phyloP scores from a whole-genome alignment of 2,888 invertebrate species.

The Leptarthrus brevirostris region DNA sequence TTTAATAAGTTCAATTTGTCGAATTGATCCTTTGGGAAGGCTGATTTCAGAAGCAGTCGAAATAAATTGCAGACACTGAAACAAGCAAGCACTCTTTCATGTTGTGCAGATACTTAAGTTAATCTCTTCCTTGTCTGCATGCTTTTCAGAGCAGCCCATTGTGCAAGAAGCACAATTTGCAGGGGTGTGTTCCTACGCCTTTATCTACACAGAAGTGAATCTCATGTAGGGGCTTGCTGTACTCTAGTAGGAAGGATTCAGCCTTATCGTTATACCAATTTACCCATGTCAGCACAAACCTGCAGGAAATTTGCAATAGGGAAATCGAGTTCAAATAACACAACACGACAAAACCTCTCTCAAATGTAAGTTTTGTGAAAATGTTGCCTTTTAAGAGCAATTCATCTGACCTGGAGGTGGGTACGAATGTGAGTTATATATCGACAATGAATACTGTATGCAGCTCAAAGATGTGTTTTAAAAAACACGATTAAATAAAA shows the following conservation, averaged over 20 bases:
- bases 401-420: background rate
- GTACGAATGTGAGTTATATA: background rate
- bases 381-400: constrained; percentile 27
- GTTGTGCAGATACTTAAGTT: background rate
- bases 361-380: background rate
- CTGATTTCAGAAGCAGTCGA: constrained; percentile 1
- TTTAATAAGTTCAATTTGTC: constrained; percentile 45
- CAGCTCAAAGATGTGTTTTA: background rate
- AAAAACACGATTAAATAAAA: background rate
- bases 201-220: background rate
- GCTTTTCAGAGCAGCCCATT: background rate
- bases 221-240: background rate
- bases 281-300: constrained; percentile 21
- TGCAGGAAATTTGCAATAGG: constrained; percentile 22
- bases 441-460: background rate
- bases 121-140: constrained; percentile 6
- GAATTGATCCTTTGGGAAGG: constrained; percentile 40
- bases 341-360: background rate
- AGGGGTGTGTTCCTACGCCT: background rate
- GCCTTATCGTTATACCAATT: constrained; percentile 24
- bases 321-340: constrained; percentile 39
- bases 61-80: constrained; percentile 17
- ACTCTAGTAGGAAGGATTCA: background rate
- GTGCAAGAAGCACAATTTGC: constrained; percentile 1
- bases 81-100: background rate